These are phyloP conservation scores for Myathropa florea DNA, from an alignment of 2,888 invertebrate genomes.

Conservation along the genomic window DNA sequence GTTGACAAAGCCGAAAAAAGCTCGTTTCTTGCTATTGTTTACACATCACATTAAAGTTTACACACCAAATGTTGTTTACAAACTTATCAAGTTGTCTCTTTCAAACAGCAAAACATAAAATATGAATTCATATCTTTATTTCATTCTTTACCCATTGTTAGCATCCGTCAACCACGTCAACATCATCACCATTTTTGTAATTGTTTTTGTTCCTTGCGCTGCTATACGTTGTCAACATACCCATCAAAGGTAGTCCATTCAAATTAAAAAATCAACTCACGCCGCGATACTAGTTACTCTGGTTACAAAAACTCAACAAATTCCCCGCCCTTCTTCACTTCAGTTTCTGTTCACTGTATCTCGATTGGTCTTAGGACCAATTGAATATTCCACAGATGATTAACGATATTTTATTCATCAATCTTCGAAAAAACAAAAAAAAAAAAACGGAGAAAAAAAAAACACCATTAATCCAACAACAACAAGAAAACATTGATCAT, in stretches of 20 bases:
- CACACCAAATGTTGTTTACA: slow-evolving; percentile 4
- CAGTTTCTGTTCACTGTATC: background rate
- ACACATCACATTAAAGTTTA: background rate
- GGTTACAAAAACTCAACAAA: background rate
- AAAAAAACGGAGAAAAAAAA: too few relatives aligned
- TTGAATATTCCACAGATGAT: slow-evolving; percentile 1
- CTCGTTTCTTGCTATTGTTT: slow-evolving; percentile 6
- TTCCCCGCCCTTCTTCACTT: background rate
- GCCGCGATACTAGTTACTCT: slow-evolving; percentile 13
- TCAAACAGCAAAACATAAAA: background rate
- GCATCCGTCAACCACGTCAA: slow-evolving; percentile 22
- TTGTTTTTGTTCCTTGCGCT: background rate
- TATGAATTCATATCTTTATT: background rate
- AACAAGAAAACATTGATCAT: slow-evolving; percentile 19
- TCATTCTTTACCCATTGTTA: slow-evolving; percentile 13
- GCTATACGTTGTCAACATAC: background rate
- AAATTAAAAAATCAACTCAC: slow-evolving; percentile 30
- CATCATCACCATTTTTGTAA: slow-evolving; percentile 9
- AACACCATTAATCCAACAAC: too few relatives aligned
- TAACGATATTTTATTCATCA: slow-evolving; percentile 11
- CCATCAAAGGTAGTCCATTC: slow-evolving; percentile 18
- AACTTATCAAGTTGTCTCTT: background rate
- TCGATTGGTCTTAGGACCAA: background rate
- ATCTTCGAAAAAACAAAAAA: background rate
- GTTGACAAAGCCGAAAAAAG: background rate